Base-by-base conservation (phyloP, 2,113 vertebrate genomes). In the Tinamus guttatus region DNA sequence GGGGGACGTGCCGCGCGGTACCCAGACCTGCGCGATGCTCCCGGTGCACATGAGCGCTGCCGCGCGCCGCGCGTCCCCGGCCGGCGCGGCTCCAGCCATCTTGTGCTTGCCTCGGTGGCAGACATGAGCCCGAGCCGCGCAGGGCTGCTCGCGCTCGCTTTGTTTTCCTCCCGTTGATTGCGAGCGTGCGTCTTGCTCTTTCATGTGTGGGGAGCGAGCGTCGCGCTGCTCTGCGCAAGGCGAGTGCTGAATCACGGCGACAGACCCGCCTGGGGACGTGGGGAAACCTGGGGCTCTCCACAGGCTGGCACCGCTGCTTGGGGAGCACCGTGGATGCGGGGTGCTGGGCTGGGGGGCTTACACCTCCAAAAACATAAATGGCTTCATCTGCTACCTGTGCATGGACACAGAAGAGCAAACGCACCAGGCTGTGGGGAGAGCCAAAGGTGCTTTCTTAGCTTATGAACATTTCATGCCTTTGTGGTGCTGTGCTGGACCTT, bases 181-280 rank as follows among this genome's bases (percentile, higher is more conserved):
- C 83, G 30, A 90, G 41, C 1, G 14, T 8, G 56, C 8, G 0
- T 19, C 32, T 24, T 20, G 9, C 82, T 74, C 85, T 81, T 38
- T 54, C 51, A 2, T 18, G 60, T 56, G 2, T 84, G 88, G 90
- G 92, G 90, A 93, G 88, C 82, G 80, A 70, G 80, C 86, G 27
- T 67, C 2, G 15, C 0, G 20, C 88, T 5, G 80, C 56, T 77
- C 11, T 32, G 64, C 32, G 65, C 71, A 68, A 85, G 92, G 86
- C 92, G 85, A 96, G 7, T 92, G 95, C 90, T 93, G 96, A 89
- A 94, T 93, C 89, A 81, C 51, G 88, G 80, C 51, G 38, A 93
- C 94, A 81, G 75, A 93, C 60, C 73, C n/a, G 88, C 40, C 92
- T 17, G 86, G 92, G 88, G 95, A 51, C 83, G 92, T 75, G 85